Conservation (phyloP, 2,113 vertebrate genomes). For the Odontesthes bonariensis region DNA sequence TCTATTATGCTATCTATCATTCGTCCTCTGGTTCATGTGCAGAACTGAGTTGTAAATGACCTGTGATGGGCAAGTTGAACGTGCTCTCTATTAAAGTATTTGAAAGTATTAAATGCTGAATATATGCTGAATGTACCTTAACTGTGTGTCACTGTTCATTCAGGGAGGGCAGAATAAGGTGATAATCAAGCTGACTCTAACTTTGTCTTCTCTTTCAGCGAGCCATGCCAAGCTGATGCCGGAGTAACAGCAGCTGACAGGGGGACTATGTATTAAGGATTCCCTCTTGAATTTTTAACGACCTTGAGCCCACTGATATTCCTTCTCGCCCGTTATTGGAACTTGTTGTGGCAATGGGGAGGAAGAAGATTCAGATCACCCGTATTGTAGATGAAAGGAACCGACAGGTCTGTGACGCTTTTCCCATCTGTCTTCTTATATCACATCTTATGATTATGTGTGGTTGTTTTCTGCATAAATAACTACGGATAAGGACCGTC, state of each 20-base stretch:
- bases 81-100: background rate
- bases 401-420: conserved; percentile 88
- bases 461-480: background rate
- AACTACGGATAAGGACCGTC: background rate
- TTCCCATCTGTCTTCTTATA: background rate
- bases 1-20: too few relatives aligned
- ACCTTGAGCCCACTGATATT: conserved; percentile 77
- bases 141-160: background rate
- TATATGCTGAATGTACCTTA: background rate
- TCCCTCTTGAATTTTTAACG: conserved; percentile 62
- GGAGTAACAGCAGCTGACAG: conserved; percentile 66
- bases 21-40: too few relatives aligned
- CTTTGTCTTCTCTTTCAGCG: conserved; percentile 54
- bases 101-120: background rate
- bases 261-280: conserved; percentile 85
- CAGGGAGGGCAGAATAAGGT: background rate
- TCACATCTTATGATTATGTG: background rate
- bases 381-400: conserved; percentile 97
- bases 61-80: background rate
- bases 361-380: conserved; percentile 99
- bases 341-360: conserved; percentile 89
- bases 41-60: too few relatives aligned
- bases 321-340: conserved; percentile 78
- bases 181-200: background rate
- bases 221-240: conserved; percentile 60